Evolutionary conservation across 2,888 invertebrate genomes (phyloP).

Genomic region (Pollenia angustigena): DNA sequence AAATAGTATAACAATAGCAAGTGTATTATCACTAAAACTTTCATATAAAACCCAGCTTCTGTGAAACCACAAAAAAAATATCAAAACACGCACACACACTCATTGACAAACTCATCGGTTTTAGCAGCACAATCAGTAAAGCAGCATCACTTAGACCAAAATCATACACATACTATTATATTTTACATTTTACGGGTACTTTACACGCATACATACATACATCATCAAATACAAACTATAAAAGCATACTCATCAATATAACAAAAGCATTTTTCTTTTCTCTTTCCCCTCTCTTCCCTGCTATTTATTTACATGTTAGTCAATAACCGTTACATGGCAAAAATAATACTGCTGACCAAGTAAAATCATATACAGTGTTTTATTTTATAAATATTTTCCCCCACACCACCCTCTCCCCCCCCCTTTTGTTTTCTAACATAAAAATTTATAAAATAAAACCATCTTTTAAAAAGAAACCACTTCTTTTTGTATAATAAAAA

Average conservation of each 20-base stretch:
- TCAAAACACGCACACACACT: conserved; percentile 25
- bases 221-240: conserved; percentile 2
- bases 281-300: neutral
- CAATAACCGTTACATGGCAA: conserved; percentile 67
- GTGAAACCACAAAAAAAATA: conserved; percentile 50
- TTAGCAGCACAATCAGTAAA: neutral
- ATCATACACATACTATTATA: neutral
- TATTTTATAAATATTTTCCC: neutral
- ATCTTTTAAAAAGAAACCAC: neutral
- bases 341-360: conserved; percentile 72
- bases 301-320: conserved; percentile 17
- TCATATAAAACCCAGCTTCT: conserved; percentile 37
- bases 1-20: conserved; percentile 42
- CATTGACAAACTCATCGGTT: conserved; percentile 11
- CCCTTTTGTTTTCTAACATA: neutral
- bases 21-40: conserved; percentile 32
- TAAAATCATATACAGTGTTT: conserved; percentile 44
- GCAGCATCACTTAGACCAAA: conserved; percentile 23
- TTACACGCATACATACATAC: neutral
- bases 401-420: neutral
- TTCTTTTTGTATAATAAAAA: conserved; percentile 29
- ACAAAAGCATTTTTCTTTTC: conserved; percentile 37
- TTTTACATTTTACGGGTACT: neutral
- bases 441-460: neutral
- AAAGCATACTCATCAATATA: conserved; percentile 48